Evolutionary conservation across 2,888 invertebrate genomes (phyloP).

Genomic region (Smittia sp.): DNA sequence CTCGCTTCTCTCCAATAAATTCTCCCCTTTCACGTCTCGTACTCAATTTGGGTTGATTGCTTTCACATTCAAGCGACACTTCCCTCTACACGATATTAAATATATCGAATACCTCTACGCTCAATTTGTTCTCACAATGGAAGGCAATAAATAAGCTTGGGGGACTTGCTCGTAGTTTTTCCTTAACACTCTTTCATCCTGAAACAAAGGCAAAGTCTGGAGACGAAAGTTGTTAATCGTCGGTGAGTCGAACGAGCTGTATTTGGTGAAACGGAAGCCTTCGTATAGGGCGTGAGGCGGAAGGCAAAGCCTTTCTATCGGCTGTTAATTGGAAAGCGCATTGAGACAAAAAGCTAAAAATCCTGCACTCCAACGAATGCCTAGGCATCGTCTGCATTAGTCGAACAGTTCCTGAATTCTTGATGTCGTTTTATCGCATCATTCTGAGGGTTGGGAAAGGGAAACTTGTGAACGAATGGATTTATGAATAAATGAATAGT

Average conservation of each 20-base stretch:
- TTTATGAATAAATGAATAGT: conserved; percentile 25
- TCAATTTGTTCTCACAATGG: conserved; percentile 36
- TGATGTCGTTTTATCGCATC: too few species aligned
- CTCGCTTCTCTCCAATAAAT: background rate
- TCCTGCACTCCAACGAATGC: background rate
- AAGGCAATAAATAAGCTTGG: conserved; percentile 32
- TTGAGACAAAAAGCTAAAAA: background rate
- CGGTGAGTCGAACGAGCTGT: background rate
- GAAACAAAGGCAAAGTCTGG: background rate
- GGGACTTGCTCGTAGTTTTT: background rate
- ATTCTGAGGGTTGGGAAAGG: too few species aligned
- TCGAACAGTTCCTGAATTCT: too few species aligned
- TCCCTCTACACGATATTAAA: background rate
- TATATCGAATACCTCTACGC: conserved; percentile 32
- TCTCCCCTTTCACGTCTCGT: background rate
- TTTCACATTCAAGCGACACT: conserved; percentile 25
- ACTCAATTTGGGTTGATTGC: conserved; percentile 38
- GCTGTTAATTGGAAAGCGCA: background rate
- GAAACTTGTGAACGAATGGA: background rate
- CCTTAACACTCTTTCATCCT: background rate
- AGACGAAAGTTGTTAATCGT: background rate
- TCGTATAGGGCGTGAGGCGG: too few species aligned
- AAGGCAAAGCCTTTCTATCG: too few species aligned
- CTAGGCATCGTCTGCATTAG: background rate
- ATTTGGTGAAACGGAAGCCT: too few species aligned